Conservation (phyloP, 2,113 vertebrate species). For the Pardalotus punctatus region DNA sequence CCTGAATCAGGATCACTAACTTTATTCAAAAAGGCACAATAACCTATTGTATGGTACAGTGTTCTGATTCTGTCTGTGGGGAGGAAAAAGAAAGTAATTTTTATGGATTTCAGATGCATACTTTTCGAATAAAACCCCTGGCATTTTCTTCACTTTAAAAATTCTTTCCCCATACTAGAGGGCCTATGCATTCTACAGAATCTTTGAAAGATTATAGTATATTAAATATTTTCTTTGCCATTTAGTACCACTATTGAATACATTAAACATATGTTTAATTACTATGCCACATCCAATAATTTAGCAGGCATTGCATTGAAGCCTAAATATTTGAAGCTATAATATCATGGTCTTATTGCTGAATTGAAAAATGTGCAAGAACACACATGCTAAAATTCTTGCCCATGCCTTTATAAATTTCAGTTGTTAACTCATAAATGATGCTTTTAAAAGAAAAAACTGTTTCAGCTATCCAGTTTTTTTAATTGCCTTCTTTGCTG, state of each 20-base stretch:
- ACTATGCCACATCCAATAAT: constrained; percentile 19
- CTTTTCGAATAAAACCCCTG: constrained; percentile 51
- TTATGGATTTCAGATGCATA: constrained; percentile 52
- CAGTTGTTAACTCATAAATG: background rate
- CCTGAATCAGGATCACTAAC: constrained; percentile 54
- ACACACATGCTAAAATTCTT: background rate
- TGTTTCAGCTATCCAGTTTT: background rate
- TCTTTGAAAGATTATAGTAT: constrained; percentile 39
- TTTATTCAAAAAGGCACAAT: constrained; percentile 70
- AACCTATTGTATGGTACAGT: constrained; percentile 61
- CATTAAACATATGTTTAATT: constrained; percentile 18
- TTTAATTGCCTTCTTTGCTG: background rate
- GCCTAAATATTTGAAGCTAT: background rate
- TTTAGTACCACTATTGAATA: constrained; percentile 39
- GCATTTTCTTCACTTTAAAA: constrained; percentile 59
- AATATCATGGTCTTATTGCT: background rate
- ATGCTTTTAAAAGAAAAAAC: background rate
- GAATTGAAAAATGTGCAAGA: background rate
- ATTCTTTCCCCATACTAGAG: constrained; percentile 36
- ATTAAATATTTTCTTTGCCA: constrained; percentile 40
- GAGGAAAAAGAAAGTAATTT: constrained; percentile 55
- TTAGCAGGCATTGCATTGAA: constrained; percentile 40
- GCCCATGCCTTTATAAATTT: constrained; percentile 10
- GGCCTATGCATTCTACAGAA: constrained; percentile 18
- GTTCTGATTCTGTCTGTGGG: constrained; percentile 52